Evolutionary conservation across 1,140 invertebrate species (phyloP), one percentile per base, ranked within the genome.

Genomic region (Achatina immaculata): DNA sequence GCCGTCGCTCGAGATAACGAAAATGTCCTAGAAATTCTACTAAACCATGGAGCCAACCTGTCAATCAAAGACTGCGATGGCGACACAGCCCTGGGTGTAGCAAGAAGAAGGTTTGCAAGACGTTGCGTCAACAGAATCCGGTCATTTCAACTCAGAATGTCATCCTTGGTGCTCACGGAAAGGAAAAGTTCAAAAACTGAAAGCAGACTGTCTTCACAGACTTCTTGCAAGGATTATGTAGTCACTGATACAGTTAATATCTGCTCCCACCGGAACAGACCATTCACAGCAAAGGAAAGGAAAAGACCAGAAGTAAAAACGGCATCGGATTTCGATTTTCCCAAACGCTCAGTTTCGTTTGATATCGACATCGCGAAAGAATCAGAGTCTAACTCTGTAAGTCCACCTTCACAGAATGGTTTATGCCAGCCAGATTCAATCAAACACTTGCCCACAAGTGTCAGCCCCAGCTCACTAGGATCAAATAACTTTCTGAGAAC

Each of bases 101-200:
- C 86, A 16, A 62, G 81, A 51, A 42, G 81, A 24, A 62, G 72
- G 38, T 73, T 74, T 9, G 82, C 88, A 11, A 82, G 66, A 36
- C 66, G 84, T n/a, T 87, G 88, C 68, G 78, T 82, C 31, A 85
- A 83, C 31, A 86, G 81, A 78, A 69, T 89, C 11, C 80, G 84
- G 51, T 73, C 85, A 11, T 45, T 73, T 58, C 62, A 81, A 55
- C 69, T 66, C 6, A 55, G 19, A 36, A 45, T 19, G 4, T 7
- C 4, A 69, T 11, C 7, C 4, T 9, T 14, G 16, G 7, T 9
- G 2, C 4, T 11, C 28, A 31, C n/a, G 4, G 16, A n/a, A 36
- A 16, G 66, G 1, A 69, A 3, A 3, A 31, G 4, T 31, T 42
- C n/a, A 3, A 3, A 42, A 11, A 2, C 14, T 38, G 66, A 4